Percentiles rank a stretch among this genome's conserved stretches.
phyloP scores from a whole-genome alignment of 2,113 vertebrate species.

The Proteles cristata region DNA sequence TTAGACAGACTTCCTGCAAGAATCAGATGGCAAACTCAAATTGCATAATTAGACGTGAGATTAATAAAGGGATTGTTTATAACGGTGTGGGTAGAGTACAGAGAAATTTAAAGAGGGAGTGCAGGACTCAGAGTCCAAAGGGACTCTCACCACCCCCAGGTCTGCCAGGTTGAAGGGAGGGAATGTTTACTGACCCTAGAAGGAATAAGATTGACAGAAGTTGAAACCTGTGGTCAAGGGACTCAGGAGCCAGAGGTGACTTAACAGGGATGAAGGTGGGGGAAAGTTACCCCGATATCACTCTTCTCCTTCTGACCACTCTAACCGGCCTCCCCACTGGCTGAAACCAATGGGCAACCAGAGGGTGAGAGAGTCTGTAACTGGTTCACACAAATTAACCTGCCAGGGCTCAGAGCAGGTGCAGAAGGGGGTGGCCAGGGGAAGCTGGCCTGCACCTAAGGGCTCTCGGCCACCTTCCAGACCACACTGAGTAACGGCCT shows the following conservation, averaged over 20 bases:
- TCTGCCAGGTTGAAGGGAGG: background rate
- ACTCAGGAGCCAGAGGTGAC: background rate
- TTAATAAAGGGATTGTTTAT: background rate
- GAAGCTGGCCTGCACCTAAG: background rate
- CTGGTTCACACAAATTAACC: background rate
- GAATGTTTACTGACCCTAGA: background rate
- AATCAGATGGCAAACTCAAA: background rate
- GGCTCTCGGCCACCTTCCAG: background rate
- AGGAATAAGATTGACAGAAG: background rate
- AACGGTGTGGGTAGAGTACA: background rate
- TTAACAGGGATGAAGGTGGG: background rate
- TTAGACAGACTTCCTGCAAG: background rate
- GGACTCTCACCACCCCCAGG: background rate
- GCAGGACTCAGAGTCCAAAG: background rate
- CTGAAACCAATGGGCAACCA: background rate
- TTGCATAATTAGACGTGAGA: background rate
- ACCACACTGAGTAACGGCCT: background rate
- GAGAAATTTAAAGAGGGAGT: background rate
- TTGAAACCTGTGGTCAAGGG: background rate
- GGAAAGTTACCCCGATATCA: background rate
- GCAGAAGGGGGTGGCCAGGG: rapidly evolving
- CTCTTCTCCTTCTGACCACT: background rate
- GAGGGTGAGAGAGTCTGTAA: background rate
- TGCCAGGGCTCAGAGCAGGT: background rate
- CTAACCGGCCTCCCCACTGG: background rate